Evolutionary conservation across 2,113 vertebrate genomes (phyloP), one percentile per base, ranked within the genome.

Genomic region (Anolis carolinensis): DNA sequence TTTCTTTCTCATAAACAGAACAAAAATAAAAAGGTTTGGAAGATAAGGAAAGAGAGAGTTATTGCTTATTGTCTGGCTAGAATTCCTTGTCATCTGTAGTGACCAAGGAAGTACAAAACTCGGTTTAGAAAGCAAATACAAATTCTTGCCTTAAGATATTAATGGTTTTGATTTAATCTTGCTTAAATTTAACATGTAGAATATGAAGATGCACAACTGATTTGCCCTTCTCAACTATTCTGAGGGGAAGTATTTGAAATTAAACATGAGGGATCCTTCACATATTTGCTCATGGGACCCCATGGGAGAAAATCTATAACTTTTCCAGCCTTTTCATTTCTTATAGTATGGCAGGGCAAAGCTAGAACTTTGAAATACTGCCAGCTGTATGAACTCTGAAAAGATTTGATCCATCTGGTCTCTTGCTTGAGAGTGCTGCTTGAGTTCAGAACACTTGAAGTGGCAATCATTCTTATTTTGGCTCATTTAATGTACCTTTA

Each of bases 331-430:
- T 84, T 62, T 23, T 50, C 79, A 2, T 89, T 68, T 55, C 89
- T 90, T 70, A 59, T 44, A 11, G 7, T 63, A 84, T 83, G 89
- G 77, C 62, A 67, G 71, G 72, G 90, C 39, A 85, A 74, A 84
- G 44, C n/a, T 88, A 59, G 79, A 84, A 89, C 90, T 0, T 1
- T 81, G 93, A 74, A 86, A 50, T 87, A 48, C 83, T 59, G 81
- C 90, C 90, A 92, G 73, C 78, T 68, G 84, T 71, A 81, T 85
- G 81, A 72, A 59, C 87, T 84, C 34, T 88, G 67, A 85, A 81
- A 72, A 80, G 84, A 7, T 82, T 89, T 62, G 76, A 71, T 55
- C 92, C 88, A 59, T 86, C 85, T 78, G 87, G 72, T 82, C 65
- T 62, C 5, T 55, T 87, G 44, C 79, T 27, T 63, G 2, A 36